Percentiles rank a stretch among this genome's conserved stretches.
phyloP scores from a whole-genome alignment of 2,888 invertebrate species.

The Ephialtes manifestator region DNA sequence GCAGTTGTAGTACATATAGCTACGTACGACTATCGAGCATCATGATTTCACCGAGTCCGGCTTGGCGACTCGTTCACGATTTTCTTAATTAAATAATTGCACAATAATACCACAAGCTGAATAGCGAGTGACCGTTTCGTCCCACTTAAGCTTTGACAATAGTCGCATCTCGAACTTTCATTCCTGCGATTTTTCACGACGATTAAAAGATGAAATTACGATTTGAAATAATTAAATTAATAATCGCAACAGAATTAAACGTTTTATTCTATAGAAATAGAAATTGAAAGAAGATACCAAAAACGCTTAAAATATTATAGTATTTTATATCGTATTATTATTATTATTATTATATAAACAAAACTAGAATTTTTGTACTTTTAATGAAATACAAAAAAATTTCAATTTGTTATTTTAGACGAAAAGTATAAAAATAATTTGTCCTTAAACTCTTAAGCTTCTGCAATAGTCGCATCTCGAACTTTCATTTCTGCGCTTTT shows the following conservation, averaged over 20 bases:
- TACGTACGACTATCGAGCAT: not conserved
- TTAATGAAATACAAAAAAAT: too few relatives aligned
- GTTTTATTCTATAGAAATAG: too few relatives aligned
- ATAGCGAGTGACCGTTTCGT: conserved; percentile 30
- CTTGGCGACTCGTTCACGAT: conserved; percentile 24
- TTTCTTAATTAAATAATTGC: conserved; percentile 59
- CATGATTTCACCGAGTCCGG: conserved; percentile 41
- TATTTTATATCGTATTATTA: too few relatives aligned
- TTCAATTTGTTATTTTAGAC: too few relatives aligned
- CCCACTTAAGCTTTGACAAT: conserved; percentile 14
- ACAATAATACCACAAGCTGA: not conserved
- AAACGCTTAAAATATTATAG: too few relatives aligned
- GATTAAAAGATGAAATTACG: not conserved
- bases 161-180: not conserved
- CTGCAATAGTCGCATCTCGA: not conserved
- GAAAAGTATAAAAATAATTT: too few relatives aligned
- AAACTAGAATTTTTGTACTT: too few relatives aligned
- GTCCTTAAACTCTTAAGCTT: too few relatives aligned
- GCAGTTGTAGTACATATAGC: conserved; percentile 15
- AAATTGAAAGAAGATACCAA: too few relatives aligned
- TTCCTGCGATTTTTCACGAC: not conserved
- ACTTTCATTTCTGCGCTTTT: not conserved
- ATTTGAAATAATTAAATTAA: not conserved
- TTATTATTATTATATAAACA: too few relatives aligned
- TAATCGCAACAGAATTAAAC: conserved; percentile 38